Conservation (phyloP, 2,113 vertebrate genomes). For the Otolemur garnettii region DNA sequence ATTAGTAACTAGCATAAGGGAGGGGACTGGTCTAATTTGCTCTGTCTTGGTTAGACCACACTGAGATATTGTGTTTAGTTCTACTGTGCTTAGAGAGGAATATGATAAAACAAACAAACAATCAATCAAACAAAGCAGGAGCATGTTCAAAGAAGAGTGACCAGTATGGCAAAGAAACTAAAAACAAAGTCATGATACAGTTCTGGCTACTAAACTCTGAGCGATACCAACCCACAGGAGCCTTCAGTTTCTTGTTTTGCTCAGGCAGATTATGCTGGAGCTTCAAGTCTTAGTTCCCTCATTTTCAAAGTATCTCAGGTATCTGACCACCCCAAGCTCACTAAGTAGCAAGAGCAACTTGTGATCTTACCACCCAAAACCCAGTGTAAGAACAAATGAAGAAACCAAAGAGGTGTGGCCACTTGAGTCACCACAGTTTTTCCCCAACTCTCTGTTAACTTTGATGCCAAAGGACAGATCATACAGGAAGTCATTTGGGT, state of each 20-base stretch:
- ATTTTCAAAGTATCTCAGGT: conserved; percentile 50
- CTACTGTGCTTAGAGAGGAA: not conserved
- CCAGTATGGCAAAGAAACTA: conserved; percentile 24
- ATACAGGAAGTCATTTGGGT: conserved; percentile 80
- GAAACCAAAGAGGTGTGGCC: conserved; percentile 80
- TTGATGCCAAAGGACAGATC: conserved; percentile 81
- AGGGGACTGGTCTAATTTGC: not conserved
- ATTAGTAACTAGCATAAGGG: not conserved
- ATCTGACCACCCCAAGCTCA: conserved; percentile 61
- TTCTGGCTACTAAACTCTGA: conserved; percentile 58
- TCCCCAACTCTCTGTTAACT: conserved; percentile 76
- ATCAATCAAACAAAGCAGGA: not conserved
- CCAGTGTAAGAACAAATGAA: conserved; percentile 78
- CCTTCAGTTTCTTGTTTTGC: conserved; percentile 47
- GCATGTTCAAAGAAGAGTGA: conserved; percentile 35
- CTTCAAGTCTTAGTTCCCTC: conserved; percentile 22
- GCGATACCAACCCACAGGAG: not conserved
- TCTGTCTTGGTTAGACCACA: conserved; percentile 2
- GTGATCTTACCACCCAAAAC: conserved; percentile 72
- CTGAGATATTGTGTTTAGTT: not conserved
- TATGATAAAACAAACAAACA: not conserved
- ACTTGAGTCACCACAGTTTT: conserved; percentile 79
- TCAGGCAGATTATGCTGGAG: conserved; percentile 24
- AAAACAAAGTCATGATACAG: conserved; percentile 37
- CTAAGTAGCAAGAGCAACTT: conserved; percentile 72